Evolutionary conservation across 1,140 invertebrate genomes (phyloP), one percentile per base, ranked within the genome.

Genomic region (Lamellibrachia luymesi): DNA sequence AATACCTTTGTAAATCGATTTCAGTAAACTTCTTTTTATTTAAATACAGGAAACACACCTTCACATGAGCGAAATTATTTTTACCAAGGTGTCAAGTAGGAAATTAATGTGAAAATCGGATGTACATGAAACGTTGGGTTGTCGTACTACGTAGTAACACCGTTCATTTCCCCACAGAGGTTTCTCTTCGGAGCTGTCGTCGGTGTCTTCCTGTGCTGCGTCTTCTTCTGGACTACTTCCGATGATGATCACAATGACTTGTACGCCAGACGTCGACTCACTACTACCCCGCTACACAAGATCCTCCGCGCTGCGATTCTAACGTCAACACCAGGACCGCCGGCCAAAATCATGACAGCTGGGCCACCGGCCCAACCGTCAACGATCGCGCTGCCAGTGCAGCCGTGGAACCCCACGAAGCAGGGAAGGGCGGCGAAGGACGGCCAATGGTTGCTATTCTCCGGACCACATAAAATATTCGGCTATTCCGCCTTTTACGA

Each of bases 391-490:
- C 49, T 10, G 7, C 90, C 8, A 38, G 10, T n/a, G 90, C 50
- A 91, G 8, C 2, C 90, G 13, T 27, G 7, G 49, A 50, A 10
- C n/a, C n/a, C n/a, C 49, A 38, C 22, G n/a, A 50, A 51, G 90
- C 13, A 5, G 2, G 90, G 50, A 27, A 10, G 38, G 25, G 22
- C 64, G 17, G 64, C 64, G 25, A 80, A 8, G 4, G 64, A 80
- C 64, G 64, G 64, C 13, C 64, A 80, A 2, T 80, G 64, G 64
- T 22, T 80, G 13, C 17, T 80, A n/a, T 91, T 91, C 50, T 91
- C 90, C 90, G 90, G 90, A 27, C 50, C 38, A 91, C 90, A 91
- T 4, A n/a, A 91, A 6, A 51, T 91, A 91, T 91, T 91, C 27
- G 50, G 38, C 90, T 91, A 91, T n/a, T 50, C 49, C 1, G 90